A percentile compares a stretch with the other conserved stretches of the same genome.
Conservation (phyloP, 1,140 invertebrate genomes). For the Meloidogyne chitwoodi region DNA sequence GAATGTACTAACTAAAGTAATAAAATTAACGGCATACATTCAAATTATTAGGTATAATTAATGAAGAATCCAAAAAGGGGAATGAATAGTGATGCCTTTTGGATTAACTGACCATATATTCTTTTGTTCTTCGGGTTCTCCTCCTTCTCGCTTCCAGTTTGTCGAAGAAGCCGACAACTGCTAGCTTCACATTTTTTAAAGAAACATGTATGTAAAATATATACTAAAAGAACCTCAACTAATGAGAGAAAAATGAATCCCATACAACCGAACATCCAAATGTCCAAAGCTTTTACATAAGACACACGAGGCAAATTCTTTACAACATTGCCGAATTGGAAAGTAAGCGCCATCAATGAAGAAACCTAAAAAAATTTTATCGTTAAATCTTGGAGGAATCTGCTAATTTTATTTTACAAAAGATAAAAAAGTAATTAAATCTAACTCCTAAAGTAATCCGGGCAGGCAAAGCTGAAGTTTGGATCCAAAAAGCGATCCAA, state of each 20-base stretch:
- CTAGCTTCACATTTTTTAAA: constrained; percentile 38
- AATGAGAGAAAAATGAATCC: constrained; percentile 58
- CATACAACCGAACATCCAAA: constrained; percentile 59
- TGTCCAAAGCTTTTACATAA: constrained; percentile 56
- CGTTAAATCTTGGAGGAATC: too few relatives aligned
- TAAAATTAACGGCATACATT: background rate
- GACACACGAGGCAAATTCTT: constrained; percentile 56
- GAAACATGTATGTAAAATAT: background rate
- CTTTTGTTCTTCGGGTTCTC: constrained; percentile 38
- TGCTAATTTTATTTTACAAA: constrained; percentile 19
- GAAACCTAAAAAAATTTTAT: background rate
- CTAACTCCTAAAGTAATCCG: constrained; percentile 54
- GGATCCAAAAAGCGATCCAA: constrained; percentile 59
- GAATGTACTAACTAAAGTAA: constrained; percentile 33
- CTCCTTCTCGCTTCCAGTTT: constrained; percentile 53
- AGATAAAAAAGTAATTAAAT: too few relatives aligned
- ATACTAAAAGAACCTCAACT: constrained; percentile 45
- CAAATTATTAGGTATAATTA: background rate
- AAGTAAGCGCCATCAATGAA: constrained; percentile 45
- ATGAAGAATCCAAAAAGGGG: background rate
- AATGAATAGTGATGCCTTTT: background rate
- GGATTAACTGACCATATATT: constrained; percentile 24
- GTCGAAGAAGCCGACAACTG: constrained; percentile 57
- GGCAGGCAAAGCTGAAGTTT: constrained; percentile 57
- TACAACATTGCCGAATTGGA: constrained; percentile 59